Evolutionary conservation across 2,888 invertebrate species (phyloP).

Genomic region (Cheilosia grossa): DNA sequence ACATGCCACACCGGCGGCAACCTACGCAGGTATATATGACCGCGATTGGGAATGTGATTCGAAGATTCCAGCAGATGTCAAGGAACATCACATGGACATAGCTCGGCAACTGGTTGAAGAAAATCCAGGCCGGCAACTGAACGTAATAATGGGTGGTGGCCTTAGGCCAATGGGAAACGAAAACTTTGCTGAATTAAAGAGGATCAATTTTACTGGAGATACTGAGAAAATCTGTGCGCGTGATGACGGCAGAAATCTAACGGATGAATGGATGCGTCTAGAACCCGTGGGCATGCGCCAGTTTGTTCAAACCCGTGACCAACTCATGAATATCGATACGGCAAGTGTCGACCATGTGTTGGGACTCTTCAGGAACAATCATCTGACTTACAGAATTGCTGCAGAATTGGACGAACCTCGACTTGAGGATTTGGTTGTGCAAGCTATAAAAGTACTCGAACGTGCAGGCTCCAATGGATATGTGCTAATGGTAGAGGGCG

Average conservation of each 20-base stretch:
- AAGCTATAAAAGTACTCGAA: constrained; percentile 84
- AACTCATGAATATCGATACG: constrained; percentile 83
- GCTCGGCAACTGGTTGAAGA: constrained; percentile 87
- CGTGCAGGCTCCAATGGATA: constrained; percentile 83
- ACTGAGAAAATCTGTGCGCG: constrained; percentile 83
- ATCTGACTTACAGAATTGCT: constrained; percentile 85
- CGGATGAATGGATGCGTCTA: constrained; percentile 84
- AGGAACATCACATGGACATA: constrained; percentile 83
- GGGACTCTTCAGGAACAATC: constrained; percentile 85
- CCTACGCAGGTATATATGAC: constrained; percentile 85
- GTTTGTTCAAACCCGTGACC: constrained; percentile 82
- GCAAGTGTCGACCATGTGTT: constrained; percentile 83
- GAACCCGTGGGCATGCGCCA: constrained; percentile 80
- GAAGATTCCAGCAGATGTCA: constrained; percentile 79
- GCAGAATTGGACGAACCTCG: constrained; percentile 84
- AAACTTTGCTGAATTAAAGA: constrained; percentile 75
- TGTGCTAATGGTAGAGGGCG: constrained; percentile 86
- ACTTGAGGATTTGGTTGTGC: constrained; percentile 85
- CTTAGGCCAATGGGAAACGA: constrained; percentile 83
- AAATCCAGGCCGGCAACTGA: constrained; percentile 85
- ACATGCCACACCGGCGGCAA: constrained; percentile 87
- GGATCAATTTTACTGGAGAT: constrained; percentile 78
- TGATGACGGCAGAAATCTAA: constrained; percentile 85
- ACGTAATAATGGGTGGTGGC: constrained; percentile 87
- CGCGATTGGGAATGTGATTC: constrained; percentile 87